Base-by-base conservation (phyloP, 2,888 invertebrate genomes). In the Chromoteleia sp. region DNA sequence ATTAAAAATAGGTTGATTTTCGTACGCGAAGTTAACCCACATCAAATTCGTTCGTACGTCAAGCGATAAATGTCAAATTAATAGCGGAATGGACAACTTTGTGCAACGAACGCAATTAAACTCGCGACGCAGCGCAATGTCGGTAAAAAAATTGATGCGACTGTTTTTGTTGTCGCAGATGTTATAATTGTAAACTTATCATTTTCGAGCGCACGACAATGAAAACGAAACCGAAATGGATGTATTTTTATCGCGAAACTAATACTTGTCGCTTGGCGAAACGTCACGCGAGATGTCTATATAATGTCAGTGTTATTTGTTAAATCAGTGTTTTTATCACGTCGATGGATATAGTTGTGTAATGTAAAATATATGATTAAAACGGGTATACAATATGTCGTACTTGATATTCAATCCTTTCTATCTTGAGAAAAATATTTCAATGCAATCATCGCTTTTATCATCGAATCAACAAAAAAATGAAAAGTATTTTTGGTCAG, bases 31-130 rank as follows among this genome's bases (percentile, higher is more conserved):
- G 25, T 71, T 48, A 25, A 39, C 54, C 10, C n/a, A 61, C 12
- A 21, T 29, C 21, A 52, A 76, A 68, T 25, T 61, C 21, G 17
- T 29, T 43, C 54, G 52, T 43, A 61, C 56, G 54, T 61, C 25
- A 56, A 41, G 17, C 43, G 17, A 76, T 68, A 68, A 77, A 54
- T 39, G 56, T 70, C 70, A 63, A 77, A 76, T 68, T 61, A 36
- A 76, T 39, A 6, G 17, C 10, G 14, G 12, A 36, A 56, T 36
- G 68, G 58, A 33, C 25, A 36, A 58, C 29, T 48, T 21, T 12
- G 21, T 5, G 10, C 43, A 48, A 50, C 17, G 48, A 65, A 56
- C 48, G 50, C 12, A 52, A 67, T 63, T 63, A 36, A 56, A 33
- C 4, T 12, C 67, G 29, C 50, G 68, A 76, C 14, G 29, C 41